Percentiles rank a stretch among this genome's conserved stretches.
phyloP scores from a whole-genome alignment of 2,113 vertebrate species.

The Gallinago media region DNA sequence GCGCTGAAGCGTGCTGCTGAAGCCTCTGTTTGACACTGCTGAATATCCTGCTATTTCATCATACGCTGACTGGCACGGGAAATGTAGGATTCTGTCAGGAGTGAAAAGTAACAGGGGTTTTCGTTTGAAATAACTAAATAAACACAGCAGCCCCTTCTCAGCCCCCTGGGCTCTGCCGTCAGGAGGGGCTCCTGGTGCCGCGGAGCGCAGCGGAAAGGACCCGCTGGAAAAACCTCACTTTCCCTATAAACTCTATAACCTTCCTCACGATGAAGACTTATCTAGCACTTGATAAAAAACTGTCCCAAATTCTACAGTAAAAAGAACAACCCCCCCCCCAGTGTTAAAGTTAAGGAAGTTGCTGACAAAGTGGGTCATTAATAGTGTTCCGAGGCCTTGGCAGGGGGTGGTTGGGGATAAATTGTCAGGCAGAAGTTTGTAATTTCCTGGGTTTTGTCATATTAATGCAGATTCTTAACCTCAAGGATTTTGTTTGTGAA shows the following conservation, averaged over 20 bases:
- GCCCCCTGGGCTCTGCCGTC: not conserved
- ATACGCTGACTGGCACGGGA: not conserved
- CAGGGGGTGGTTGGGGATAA: not conserved
- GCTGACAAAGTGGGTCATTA: constrained; percentile 30
- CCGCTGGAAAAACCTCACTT: not conserved
- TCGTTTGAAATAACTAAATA: not conserved
- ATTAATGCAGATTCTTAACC: not conserved
- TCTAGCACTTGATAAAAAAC: not conserved
- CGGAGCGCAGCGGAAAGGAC: not conserved
- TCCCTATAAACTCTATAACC: not conserved
- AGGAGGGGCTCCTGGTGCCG: not conserved
- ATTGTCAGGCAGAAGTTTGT: not conserved
- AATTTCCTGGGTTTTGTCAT: constrained; percentile 38
- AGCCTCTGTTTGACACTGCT: constrained; percentile 36
- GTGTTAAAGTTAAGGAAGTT: not conserved
- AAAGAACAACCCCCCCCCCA: not conserved
- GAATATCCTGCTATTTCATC: constrained; percentile 54
- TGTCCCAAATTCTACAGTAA: not conserved
- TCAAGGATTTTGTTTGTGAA: not conserved
- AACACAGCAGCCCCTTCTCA: not conserved
- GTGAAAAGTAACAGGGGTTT: not conserved
- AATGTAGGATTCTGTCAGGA: not conserved
- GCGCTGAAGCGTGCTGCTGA: not conserved
- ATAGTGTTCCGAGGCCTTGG: not conserved
- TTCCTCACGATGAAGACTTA: not conserved